A percentile compares a stretch with the other conserved stretches of the same genome.
Conservation (phyloP, 92 coral and sea anemone genomes). For the Ricordea florida region DNA sequence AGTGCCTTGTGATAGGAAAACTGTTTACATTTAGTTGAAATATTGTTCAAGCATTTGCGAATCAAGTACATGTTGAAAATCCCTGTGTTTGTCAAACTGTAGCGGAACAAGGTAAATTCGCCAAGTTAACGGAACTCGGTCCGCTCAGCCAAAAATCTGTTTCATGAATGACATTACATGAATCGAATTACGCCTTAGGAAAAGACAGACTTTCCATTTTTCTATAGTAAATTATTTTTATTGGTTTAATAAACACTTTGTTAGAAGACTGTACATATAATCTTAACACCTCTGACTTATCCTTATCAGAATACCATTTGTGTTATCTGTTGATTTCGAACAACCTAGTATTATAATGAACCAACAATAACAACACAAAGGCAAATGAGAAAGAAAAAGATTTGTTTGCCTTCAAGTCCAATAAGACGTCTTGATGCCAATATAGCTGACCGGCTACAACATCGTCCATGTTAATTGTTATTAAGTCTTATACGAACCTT, state of each 20-base stretch:
- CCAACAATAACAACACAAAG: too few species aligned
- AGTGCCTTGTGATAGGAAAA: not conserved
- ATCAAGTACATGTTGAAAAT: constrained; percentile 1
- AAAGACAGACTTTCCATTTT: not conserved
- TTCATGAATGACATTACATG: too few species aligned
- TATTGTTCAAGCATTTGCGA: not conserved
- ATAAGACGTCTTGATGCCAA: too few species aligned
- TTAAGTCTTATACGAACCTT: too few species aligned
- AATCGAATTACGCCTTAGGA: too few species aligned
- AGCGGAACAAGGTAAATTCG: not conserved
- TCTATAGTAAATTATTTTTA: constrained; percentile 8
- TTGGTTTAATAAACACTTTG: constrained; percentile 6
- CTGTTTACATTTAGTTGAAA: constrained; percentile 14
- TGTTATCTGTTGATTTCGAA: too few species aligned
- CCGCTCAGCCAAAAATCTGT: too few species aligned
- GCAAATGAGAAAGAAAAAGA: too few species aligned
- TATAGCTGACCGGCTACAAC: too few species aligned
- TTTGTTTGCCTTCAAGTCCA: too few species aligned
- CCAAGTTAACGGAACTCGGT: not conserved
- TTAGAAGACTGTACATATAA: not conserved
- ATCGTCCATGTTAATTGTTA: too few species aligned
- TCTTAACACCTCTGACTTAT: not conserved
- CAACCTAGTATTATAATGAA: too few species aligned
- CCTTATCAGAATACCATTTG: not conserved
- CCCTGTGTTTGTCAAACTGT: not conserved